Evolutionary conservation across 2,888 invertebrate genomes (phyloP).

Genomic region (Scaptomyza flava): DNA sequence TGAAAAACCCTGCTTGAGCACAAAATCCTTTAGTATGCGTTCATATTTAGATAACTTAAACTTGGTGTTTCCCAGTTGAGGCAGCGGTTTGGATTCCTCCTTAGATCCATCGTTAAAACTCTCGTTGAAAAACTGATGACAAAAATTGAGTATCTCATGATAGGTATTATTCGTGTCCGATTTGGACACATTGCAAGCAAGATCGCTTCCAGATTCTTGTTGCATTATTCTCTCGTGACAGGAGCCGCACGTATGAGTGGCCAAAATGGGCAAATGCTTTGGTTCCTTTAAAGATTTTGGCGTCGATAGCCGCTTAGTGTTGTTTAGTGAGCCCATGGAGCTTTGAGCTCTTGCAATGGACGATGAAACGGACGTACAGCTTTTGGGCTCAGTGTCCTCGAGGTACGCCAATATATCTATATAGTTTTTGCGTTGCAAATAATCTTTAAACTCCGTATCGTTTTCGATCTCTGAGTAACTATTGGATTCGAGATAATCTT

Average conservation of each 20-base stretch:
- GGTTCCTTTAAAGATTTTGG: conserved; percentile 75
- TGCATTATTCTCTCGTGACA: conserved; percentile 47
- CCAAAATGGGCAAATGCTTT: conserved; percentile 55
- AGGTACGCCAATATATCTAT: conserved; percentile 82
- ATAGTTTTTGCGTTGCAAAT: conserved; percentile 83
- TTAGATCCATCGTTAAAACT: conserved; percentile 52
- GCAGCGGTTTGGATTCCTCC: conserved; percentile 41
- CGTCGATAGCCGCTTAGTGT: conserved; percentile 74
- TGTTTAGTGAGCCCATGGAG: conserved; percentile 77
- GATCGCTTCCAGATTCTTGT: background rate
- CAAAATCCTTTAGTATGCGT: conserved; percentile 78
- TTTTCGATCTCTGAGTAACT: conserved; percentile 84
- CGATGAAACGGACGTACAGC: conserved; percentile 75
- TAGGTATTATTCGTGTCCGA: conserved; percentile 58
- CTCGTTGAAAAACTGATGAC: conserved; percentile 81
- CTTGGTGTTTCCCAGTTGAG: conserved; percentile 56
- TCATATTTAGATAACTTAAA: conserved; percentile 81
- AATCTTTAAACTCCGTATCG: conserved; percentile 82
- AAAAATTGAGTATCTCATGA: conserved; percentile 78
- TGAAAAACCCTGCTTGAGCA: conserved; percentile 72
- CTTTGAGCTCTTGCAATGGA: conserved; percentile 79
- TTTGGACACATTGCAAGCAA: background rate
- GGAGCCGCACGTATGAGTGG: conserved; percentile 60
- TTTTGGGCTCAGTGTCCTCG: conserved; percentile 74
- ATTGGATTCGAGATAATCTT: conserved; percentile 84